Evolutionary conservation across 2,113 vertebrate genomes (phyloP), one percentile per base, ranked within the genome.

Genomic region (Eptatretus burgeri): DNA sequence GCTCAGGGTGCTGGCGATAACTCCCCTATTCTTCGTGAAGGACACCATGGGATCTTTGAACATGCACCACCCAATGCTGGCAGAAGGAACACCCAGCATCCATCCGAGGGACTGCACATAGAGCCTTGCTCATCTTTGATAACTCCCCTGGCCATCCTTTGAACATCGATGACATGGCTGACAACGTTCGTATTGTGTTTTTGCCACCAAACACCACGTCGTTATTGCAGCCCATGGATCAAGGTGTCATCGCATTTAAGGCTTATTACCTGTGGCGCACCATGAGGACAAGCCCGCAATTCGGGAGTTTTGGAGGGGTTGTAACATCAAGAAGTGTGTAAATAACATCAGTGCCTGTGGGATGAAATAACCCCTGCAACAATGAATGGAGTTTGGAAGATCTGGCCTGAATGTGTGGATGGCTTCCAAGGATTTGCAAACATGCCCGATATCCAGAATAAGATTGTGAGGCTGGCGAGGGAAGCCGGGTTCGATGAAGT

Each of bases 351-450:
- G 52, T 14, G 52, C 52, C n/a, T n/a, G n/a, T n/a, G n/a, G n/a
- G n/a, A n/a, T n/a, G 63, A 64, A 51, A 50, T 64, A 13, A 64
- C 63, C 13, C 14, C n/a, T 4, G 41, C 14, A 4, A 13, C 13
- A 17, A 51, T 64, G 63, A 64, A 64, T 17, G 41, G 16, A 17
- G 63, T 17, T 41, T 64, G 63, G 63, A 63, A 27, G 63, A 63
- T 63, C 63, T 63, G 63, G 63, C 63, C 63, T 13, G 63, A 64
- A 50, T 49, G n/a, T 51, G 16, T 49, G 13, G 27, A 49, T 17
- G 63, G 50, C 12, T 49, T 51, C 13, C 27, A 1, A 17, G 63
- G 63, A 13, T 64, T 64, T 49, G 63, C 16, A 17, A 49, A 11
- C 13, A 50, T 8, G 63, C 63, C 16, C 5, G 16, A 49, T 49